A percentile compares a stretch with the other conserved stretches of the same genome.
Evolutionary conservation across 2,113 vertebrate genomes (phyloP).

Genomic region (Dicerorhinus sumatrensis): DNA sequence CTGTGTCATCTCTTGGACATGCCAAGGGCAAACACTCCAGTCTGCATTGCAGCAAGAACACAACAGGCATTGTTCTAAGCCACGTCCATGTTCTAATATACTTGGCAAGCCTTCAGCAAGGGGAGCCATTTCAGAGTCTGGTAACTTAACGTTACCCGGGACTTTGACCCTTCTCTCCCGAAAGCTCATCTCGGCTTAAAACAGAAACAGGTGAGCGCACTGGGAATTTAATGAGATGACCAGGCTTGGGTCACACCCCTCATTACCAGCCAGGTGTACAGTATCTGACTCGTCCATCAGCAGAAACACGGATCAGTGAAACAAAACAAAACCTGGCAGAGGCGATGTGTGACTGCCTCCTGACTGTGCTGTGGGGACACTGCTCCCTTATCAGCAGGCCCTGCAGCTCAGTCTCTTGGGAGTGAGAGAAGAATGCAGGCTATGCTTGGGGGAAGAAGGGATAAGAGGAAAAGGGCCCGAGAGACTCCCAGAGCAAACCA

Average conservation of each 20-base stretch:
- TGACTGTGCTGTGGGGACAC: not conserved
- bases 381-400: slow-evolving; percentile 26
- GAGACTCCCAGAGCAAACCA: not conserved
- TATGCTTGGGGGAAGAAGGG: accelerated
- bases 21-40: not conserved
- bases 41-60: slow-evolving; percentile 40
- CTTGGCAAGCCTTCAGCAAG: slow-evolving; percentile 76
- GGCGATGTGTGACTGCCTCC: not conserved
- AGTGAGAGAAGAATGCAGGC: slow-evolving; percentile 38
- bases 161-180: slow-evolving; percentile 74
- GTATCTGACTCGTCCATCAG: slow-evolving; percentile 62
- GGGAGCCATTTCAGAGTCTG: slow-evolving; percentile 72
- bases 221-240: not conserved
- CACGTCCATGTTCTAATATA: slow-evolving; percentile 41
- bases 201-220: slow-evolving; percentile 17
- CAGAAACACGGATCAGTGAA: slow-evolving; percentile 42
- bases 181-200: slow-evolving; percentile 26
- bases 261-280: not conserved
- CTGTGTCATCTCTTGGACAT: slow-evolving; percentile 28
- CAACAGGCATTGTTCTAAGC: slow-evolving; percentile 60
- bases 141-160: slow-evolving; percentile 64
- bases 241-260: not conserved
- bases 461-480: not conserved
- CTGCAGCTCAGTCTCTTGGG: not conserved
- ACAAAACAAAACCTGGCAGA: slow-evolving; percentile 37